Base-by-base conservation (phyloP, 1,140 invertebrate species). In the Akabosia matsudoensis region DNA sequence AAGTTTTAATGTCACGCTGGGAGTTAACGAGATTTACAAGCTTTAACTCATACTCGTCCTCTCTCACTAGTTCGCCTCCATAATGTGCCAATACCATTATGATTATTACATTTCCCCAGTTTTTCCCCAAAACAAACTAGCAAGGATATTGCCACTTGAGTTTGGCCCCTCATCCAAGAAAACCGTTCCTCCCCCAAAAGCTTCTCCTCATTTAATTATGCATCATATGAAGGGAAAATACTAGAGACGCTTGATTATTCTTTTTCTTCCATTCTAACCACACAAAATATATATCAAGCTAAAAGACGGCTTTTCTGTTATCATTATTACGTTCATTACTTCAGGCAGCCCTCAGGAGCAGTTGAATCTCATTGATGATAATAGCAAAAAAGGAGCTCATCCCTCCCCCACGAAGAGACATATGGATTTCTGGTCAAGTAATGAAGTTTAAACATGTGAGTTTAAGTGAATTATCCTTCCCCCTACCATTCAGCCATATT, bases 381-480 rank as follows among this genome's bases (percentile, higher is more conserved):
- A 45, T 45, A 18, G 37, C 37, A 7, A n/a, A n/a, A n/a, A n/a
- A n/a, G 37, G 37, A 45, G 37, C 37, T 7, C 37, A 45, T 45
- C 37, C 37, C 37, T 45, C 37, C 28, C 61, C 61, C 61, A 67
- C 30, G 61, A 67, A 3, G 61, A 30, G 61, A 67, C 61, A 67
- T 67, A 67, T 67, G 61, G 61, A 30, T 67, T 67, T 67, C 31
- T 28, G 61, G 61, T 67, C 26, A 67, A 67, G 26, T 67, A 67
- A 67, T 67, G 26, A 67, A 67, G 30, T 67, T 67, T 67, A 67
- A 67, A 56, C 54, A 56, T 56, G 54, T 56, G 3, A 56, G n/a
- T 18, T 45, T 45, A 45, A 45, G 54, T 56, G 54, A 56, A 56
- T 56, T 56, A 56, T 56, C 54, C 54, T 16, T 22, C 54, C 37